Percentiles rank a stretch among this genome's conserved stretches.
These are phyloP conservation scores for Ommatoiulus sabulosus DNA, from an alignment of 2,888 invertebrate genomes.

Conservation along the genomic window DNA sequence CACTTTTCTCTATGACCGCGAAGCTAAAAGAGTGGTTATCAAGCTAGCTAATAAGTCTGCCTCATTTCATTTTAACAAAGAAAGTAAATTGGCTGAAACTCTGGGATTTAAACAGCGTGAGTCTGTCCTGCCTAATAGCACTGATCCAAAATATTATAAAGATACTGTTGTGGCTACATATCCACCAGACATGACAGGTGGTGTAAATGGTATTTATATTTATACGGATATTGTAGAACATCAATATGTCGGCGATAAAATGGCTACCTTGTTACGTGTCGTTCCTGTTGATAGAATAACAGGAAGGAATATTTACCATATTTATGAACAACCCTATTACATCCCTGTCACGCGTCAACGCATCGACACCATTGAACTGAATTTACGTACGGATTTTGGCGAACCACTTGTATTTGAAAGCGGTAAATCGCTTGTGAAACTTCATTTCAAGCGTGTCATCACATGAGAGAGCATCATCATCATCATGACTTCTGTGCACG, in stretches of 20 bases:
- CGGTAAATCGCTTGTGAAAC: background rate
- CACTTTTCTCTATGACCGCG: background rate
- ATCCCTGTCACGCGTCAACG: background rate
- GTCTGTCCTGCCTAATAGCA: background rate
- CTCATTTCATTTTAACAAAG: background rate
- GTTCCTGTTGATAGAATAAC: conserved; percentile 60
- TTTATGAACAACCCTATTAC: background rate
- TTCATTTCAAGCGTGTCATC: conserved; percentile 14
- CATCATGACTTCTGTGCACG: background rate
- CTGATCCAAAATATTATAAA: background rate
- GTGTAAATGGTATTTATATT: conserved; percentile 54
- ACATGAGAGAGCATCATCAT: background rate
- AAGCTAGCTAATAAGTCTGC: background rate
- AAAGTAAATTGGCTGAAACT: background rate
- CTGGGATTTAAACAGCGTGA: background rate
- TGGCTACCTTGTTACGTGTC: conserved; percentile 62
- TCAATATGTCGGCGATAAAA: conserved; percentile 62
- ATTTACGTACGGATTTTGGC: background rate
- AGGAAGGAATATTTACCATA: background rate
- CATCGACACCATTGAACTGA: background rate
- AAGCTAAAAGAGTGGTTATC: background rate
- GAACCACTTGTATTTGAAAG: conserved; percentile 20
- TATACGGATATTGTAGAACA: conserved; percentile 63
- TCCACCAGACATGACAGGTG: background rate
- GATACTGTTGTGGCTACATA: background rate